Evolutionary conservation across 2,888 invertebrate genomes (phyloP), one percentile per base, ranked within the genome.

Genomic region (Podotricha telesiphe): DNA sequence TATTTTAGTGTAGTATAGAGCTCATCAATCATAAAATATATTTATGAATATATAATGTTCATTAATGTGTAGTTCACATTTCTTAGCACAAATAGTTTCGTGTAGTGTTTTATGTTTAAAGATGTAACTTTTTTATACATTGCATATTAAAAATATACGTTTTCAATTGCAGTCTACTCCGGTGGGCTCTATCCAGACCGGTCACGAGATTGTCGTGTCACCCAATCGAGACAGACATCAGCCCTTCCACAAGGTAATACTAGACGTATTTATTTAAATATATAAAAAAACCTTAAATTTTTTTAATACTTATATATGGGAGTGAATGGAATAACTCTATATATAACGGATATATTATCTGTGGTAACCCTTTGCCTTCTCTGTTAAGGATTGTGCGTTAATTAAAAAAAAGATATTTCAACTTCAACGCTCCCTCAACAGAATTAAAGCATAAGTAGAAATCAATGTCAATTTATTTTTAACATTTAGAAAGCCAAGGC

Each of bases 101-200:
- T 42, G 22, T 42, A 22, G 1, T n/a, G 8, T 20, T 59, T 15
- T 17, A 42, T 20, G 22, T 20, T 28, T 11, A 7, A 20, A 48
- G 19, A 48, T 37, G 0, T 3, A 1, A 34, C 34, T n/a, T 19
- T 20, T 37, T 20, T 58, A 15, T 59, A 22, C 65, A 65, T 51
- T 70, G 55, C 62, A 8, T 50, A n/a, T 74, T 72, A 59, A 66
- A 73, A 70, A 74, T 85, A 77, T 77, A 47, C 74, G 1, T 58
- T 58, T 34, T 19, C 7, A 37, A 94, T 79, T 77, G 6, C 95
- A 98, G 98, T 97, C 97, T 77, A 98, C 98, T 75, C 98, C 98
- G 73, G 97, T 98, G 84, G 97, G 97, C 84, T 98, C 98, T 63
- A 94, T 98, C 84, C 97, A 97, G 93, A 97, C 98, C 78, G 96